Conservation (phyloP, 2,113 vertebrate genomes). For the Raja brachyura region DNA sequence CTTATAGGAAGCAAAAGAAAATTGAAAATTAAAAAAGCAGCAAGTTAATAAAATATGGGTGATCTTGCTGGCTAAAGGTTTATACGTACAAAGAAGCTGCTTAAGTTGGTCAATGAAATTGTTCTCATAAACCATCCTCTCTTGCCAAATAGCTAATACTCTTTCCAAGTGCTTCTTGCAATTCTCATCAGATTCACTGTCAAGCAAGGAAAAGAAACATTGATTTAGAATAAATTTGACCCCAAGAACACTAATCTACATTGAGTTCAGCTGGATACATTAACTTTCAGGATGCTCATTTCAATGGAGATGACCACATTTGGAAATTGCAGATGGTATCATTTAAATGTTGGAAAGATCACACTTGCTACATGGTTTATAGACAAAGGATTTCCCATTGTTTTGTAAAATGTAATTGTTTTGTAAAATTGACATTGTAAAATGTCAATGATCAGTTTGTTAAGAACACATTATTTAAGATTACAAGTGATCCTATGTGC, state of each 20-base stretch:
- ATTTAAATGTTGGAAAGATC: not conserved
- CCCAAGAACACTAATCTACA: not conserved
- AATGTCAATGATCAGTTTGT: not conserved
- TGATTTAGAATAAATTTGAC: slow-evolving; percentile 40
- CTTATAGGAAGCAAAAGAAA: slow-evolving; percentile 47
- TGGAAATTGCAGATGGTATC: not conserved
- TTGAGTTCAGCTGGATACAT: not conserved
- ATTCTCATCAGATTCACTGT: slow-evolving; percentile 86
- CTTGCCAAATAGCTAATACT: slow-evolving; percentile 95
- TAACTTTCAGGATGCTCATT: not conserved
- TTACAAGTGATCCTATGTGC: too few relatives aligned
- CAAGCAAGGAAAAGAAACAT: slow-evolving; percentile 41
- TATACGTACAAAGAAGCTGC: slow-evolving; percentile 81
- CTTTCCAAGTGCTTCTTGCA: slow-evolving; percentile 90
- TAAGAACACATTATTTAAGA: not conserved
- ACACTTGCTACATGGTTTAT: not conserved
- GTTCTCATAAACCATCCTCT: slow-evolving; percentile 92
- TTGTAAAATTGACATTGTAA: too few relatives aligned
- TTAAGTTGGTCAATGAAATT: slow-evolving; percentile 87
- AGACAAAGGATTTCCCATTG: not conserved
- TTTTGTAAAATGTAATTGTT: not conserved
- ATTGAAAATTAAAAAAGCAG: slow-evolving; percentile 40
- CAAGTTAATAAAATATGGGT: slow-evolving; percentile 27
- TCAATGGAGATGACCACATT: not conserved
- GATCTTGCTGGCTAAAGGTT: not conserved